Evolutionary conservation across 1,140 invertebrate species (phyloP).

Genomic region (Hydropsyche tenuis): DNA sequence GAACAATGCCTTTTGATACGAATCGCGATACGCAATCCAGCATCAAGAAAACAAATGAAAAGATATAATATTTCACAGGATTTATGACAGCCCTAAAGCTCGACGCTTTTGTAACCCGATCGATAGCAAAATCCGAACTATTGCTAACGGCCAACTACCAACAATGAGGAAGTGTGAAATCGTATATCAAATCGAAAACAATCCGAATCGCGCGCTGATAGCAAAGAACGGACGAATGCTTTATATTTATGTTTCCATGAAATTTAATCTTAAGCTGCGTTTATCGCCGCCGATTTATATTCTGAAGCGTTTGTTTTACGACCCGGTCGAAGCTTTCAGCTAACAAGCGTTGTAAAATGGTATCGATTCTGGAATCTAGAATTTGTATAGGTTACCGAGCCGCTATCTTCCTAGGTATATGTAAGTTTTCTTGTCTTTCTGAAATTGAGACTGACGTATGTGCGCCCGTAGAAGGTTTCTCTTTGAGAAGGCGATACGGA

Average conservation of each 20-base stretch:
- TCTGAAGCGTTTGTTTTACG: conserved; percentile 32
- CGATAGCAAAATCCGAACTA: neutral
- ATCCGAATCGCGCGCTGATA: neutral
- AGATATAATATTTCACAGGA: too few relatives aligned
- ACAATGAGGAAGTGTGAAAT: neutral
- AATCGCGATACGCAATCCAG: too few relatives aligned
- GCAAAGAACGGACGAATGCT: neutral
- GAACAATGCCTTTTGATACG: too few relatives aligned
- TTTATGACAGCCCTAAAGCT: too few relatives aligned
- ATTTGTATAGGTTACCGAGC: too few relatives aligned
- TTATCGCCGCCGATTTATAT: conserved; percentile 25
- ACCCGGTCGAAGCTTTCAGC: conserved; percentile 6
- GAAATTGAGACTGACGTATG: conserved; percentile 1
- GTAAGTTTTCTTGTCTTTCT: neutral
- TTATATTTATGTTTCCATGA: conserved; percentile 24
- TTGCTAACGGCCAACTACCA: neutral
- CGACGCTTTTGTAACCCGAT: neutral
- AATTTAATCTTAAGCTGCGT: conserved; percentile 29
- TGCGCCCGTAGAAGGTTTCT: too few relatives aligned
- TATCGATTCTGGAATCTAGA: conserved; percentile 10
- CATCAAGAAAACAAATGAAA: too few relatives aligned
- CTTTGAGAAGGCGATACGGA: neutral
- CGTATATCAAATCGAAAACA: neutral
- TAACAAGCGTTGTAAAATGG: conserved; percentile 24
- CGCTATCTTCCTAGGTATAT: neutral